phyloP scores from a whole-genome alignment of 2,888 invertebrate species.

The Byasa hedistus region DNA sequence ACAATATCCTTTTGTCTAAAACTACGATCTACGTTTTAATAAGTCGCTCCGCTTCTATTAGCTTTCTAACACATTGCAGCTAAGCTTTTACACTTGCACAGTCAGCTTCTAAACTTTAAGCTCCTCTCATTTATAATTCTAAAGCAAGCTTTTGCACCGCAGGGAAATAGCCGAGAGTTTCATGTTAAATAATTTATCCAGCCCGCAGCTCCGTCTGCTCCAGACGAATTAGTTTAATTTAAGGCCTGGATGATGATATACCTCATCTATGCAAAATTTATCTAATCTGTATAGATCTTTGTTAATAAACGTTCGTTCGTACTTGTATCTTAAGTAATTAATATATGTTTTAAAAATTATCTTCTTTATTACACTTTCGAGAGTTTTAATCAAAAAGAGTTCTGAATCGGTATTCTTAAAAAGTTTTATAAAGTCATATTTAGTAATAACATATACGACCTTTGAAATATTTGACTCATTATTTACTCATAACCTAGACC shows the following conservation, averaged over 20 bases:
- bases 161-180: constrained; percentile 76
- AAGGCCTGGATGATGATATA: constrained; percentile 31
- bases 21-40: no score
- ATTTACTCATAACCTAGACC: no score
- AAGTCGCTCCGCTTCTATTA: constrained; percentile 45
- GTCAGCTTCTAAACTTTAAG: constrained; percentile 78
- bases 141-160: constrained; percentile 75
- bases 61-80: constrained; percentile 42
- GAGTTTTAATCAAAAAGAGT: no score
- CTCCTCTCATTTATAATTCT: constrained; percentile 78
- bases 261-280: constrained; percentile 3
- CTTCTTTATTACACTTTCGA: no score
- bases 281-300: not conserved
- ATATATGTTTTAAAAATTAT: no score
- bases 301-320: not conserved
- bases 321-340: no score
- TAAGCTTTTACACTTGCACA: constrained; percentile 79
- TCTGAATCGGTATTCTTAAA: no score
- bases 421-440: no score
- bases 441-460: no score
- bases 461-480: no score
- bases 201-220: constrained; percentile 43
- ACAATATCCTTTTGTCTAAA: no score
- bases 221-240: constrained; percentile 54
- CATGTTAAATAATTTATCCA: constrained; percentile 69